Percentiles rank a stretch among this genome's conserved stretches.
Conservation (phyloP, 2,113 vertebrate genomes). For the Colius striatus region DNA sequence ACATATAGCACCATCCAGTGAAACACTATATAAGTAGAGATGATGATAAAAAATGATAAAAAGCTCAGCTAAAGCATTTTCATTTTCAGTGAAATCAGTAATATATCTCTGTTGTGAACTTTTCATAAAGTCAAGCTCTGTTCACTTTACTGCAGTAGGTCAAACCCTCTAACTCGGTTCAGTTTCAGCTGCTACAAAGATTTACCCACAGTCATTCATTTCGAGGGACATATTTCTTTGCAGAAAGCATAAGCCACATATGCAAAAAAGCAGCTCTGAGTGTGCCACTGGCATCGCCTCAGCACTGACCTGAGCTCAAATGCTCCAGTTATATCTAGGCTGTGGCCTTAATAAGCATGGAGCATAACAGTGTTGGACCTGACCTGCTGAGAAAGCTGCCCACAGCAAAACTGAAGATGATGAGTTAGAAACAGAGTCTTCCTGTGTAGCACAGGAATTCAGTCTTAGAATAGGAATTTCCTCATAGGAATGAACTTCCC, state of each 20-base stretch:
- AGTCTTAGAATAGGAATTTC: neutral
- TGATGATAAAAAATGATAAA: neutral
- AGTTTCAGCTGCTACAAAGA: constrained; percentile 18
- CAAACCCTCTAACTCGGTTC: constrained; percentile 23
- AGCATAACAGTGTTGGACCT: neutral
- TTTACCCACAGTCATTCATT: neutral
- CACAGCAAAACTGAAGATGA: neutral
- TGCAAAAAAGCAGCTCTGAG: neutral
- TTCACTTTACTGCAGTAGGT: constrained; percentile 30
- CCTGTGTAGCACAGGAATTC: neutral
- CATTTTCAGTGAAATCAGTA: constrained; percentile 19
- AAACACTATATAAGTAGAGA: neutral
- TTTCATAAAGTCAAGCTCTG: constrained; percentile 30
- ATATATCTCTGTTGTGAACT: constrained; percentile 12
- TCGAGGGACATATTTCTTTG: neutral
- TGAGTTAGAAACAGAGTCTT: neutral
- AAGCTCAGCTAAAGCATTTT: neutral
- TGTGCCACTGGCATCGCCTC: neutral
- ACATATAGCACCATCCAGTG: neutral
- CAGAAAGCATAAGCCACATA: neutral
- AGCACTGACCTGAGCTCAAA: neutral
- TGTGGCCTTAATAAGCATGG: neutral
- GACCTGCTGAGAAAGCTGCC: neutral
- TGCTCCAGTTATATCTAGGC: neutral
- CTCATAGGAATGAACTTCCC: too few relatives aligned